Evolutionary conservation across 2,888 invertebrate genomes (phyloP), one percentile per base, ranked within the genome.

Genomic region (Harmothoe impar): DNA sequence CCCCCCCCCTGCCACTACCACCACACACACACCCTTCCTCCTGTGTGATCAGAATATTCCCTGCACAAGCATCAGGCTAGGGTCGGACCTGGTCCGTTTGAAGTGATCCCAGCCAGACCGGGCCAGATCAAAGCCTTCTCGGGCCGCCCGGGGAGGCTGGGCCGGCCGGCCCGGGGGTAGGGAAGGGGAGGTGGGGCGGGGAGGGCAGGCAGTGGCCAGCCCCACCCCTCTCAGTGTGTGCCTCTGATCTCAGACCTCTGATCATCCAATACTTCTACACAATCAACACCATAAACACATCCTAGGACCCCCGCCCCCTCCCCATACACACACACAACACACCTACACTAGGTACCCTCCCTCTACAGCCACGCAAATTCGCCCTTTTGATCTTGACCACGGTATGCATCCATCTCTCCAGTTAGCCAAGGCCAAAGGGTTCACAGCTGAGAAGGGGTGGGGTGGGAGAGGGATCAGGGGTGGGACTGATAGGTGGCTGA

Each of bases 191-290:
- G 81, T 5, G 43, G 43, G 35, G 35, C 3, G 31, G 77, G 81
- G 33, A 33, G 77, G 10, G 77, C 33, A 33, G 77, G 31, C 81
- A 81, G 81, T 43, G 81, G 81, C 81, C 43, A 81, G 81, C 81
- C 35, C 35, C 15, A 1, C 33, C 43, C 15, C 35, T 12, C 43
- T 43, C 33, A 12, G 15, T 77, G 25, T 43, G 43, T 43, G 43
- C 43, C 72, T 81, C 81, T 81, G 81, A 81, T 81, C 81, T 81
- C 25, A 43, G 81, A 81, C 81, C 15, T 81, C 81, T 81, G 81
- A 81, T 81, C 81, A 81, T 81, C 81, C 81, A 81, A 81, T 81
- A 81, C 81, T 81, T 81, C 81, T 81, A 81, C 81, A 81, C 81
- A 81, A 81, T 81, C 81, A 81, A 81, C 81, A 81, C 81, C 81